Evolutionary conservation across 2,888 invertebrate species (phyloP).

Genomic region (Rotaria socialis): DNA sequence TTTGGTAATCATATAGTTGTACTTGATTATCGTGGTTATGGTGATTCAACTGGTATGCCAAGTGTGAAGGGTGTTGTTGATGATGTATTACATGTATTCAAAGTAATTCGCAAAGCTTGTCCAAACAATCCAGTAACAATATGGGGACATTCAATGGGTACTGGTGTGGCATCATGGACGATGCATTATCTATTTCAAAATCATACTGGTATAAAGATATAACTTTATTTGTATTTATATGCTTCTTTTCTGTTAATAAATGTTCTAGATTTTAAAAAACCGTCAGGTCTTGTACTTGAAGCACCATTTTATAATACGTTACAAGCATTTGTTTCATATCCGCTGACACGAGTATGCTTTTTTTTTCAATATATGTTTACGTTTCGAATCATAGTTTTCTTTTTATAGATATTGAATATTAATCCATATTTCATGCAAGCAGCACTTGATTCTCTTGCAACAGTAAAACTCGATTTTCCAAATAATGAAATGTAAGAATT

Average conservation of each 20-base stretch:
- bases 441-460: background rate
- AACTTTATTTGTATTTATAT: background rate
- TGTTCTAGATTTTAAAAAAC: conserved; percentile 18
- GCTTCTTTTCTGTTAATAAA: background rate
- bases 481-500: background rate
- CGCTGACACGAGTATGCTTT: background rate
- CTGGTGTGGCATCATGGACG: conserved; percentile 13
- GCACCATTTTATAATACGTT: conserved; percentile 46
- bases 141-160: conserved; percentile 27
- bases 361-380: too few relatives aligned
- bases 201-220: background rate
- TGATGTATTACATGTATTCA: conserved; percentile 41
- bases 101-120: background rate
- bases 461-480: conserved; percentile 21
- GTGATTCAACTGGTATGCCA: conserved; percentile 45
- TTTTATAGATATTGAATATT: background rate
- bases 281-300: conserved; percentile 42
- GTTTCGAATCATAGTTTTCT: background rate
- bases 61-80: conserved; percentile 42
- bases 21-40: conserved; percentile 45
- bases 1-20: conserved; percentile 41
- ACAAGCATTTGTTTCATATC: conserved; percentile 36
- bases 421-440: conserved; percentile 30
- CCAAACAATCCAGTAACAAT: background rate
- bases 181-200: conserved; percentile 35